Base-by-base conservation (phyloP, 1,140 invertebrate species). In the Drepana arcuata region DNA sequence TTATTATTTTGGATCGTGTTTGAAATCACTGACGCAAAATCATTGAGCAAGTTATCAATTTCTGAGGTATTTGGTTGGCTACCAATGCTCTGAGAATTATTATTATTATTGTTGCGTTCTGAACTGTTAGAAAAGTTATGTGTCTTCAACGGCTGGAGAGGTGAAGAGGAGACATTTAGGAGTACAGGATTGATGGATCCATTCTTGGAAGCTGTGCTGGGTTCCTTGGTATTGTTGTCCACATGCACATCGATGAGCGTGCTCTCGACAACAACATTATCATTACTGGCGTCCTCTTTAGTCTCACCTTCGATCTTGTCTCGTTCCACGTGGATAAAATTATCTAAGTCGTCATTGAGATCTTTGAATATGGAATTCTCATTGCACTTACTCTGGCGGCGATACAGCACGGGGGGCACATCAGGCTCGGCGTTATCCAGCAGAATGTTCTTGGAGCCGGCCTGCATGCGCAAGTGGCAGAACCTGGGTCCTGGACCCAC, bases 391-490 rank as follows among this genome's bases (percentile, higher is more conserved):
- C 77, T 71, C 50, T 84, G 84, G n/a, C 87, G 74, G 29, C 88
- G 89, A 48, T 91, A 92, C 26, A 92, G 78, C 9, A 92, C 87
- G 0, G 90, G 88, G 3, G 87, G 84, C 10, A 88, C 86, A 52
- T 88, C 88, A 16, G 88, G 88, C 34, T 90, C 88, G 11, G 88
- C 88, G 57, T 92, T 93, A 65, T 93, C 91, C 6, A 93, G 64
- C 1, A 93, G 68, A 51, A 93, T 92, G 63, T 93, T 93, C 56
- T 90, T 92, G 3, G 91, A 91, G 0, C 90, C 90, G 1, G 86
- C 86, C 48, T 91, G 91, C 34, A 93, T 84, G 14, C 89, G 80
- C 46, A 92, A 85, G 5, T 91, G 88, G 56, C 91, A 92, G 45
- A 90, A 89, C 39, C 91, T 84, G 0, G 91, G 89, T 5, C 90